Conservation (phyloP, 2,113 vertebrate species). For the Ciconia boyciana region DNA sequence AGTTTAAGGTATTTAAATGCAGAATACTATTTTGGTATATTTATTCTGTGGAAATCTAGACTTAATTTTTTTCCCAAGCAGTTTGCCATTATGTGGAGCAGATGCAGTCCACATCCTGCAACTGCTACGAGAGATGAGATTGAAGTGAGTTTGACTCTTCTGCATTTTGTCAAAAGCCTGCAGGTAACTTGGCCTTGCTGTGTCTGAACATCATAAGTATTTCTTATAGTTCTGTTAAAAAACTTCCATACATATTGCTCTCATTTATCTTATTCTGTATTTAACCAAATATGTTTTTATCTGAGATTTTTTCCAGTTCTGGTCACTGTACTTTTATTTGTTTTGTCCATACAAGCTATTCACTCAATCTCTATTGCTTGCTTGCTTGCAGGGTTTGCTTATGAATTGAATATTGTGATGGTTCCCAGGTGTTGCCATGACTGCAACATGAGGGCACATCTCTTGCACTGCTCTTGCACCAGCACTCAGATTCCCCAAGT, state of each 20-base stretch:
- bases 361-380: background rate
- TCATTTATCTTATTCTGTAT: background rate
- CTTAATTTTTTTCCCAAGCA: background rate
- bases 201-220: background rate
- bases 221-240: background rate
- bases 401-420: background rate
- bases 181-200: background rate
- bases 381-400: background rate
- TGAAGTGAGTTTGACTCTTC: background rate
- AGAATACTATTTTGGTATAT: background rate
- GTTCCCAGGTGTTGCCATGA: background rate
- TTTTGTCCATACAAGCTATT: background rate
- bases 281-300: background rate
- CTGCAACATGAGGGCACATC: background rate
- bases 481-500: background rate
- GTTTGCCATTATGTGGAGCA: background rate
- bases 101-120: background rate
- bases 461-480: background rate
- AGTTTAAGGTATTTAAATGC: slow-evolving; percentile 14
- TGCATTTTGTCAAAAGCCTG: background rate
- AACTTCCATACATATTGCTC: background rate
- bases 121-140: background rate
- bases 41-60: background rate
- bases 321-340: background rate
- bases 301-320: background rate